A percentile compares a stretch with the other conserved stretches of the same genome.
Conservation (phyloP, 2,888 invertebrate species). For the Leucophora obtusa region DNA sequence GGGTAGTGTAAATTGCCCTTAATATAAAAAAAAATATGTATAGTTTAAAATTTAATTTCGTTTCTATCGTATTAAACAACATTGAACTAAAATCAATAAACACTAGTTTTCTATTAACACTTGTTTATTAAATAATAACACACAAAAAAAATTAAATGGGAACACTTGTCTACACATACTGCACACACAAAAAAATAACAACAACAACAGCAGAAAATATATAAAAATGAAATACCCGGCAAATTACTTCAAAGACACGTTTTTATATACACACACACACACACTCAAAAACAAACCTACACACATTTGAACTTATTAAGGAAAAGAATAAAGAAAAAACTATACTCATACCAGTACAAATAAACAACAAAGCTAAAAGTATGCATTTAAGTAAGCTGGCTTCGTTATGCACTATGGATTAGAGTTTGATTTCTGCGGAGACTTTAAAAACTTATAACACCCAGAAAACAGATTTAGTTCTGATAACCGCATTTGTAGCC, state of each 20-base stretch:
- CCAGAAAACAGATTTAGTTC: no score
- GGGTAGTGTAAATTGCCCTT: no score
- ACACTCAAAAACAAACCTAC: slow-evolving; percentile 3
- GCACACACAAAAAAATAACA: not conserved
- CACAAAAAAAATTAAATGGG: slow-evolving; percentile 42
- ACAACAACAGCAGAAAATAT: slow-evolving; percentile 15
- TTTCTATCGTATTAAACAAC: slow-evolving; percentile 29
- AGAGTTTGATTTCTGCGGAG: no score
- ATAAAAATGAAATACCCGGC: slow-evolving; percentile 51
- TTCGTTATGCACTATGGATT: not conserved
- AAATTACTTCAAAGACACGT: slow-evolving; percentile 59
- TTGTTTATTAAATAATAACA: slow-evolving; percentile 55
- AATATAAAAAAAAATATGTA: slow-evolving; percentile 6
- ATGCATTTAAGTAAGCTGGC: not conserved
- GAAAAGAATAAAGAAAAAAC: slow-evolving; percentile 4
- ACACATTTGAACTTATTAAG: not conserved
- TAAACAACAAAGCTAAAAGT: not conserved
- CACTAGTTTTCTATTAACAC: slow-evolving; percentile 60
- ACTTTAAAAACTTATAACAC: no score
- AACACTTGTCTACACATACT: slow-evolving; percentile 56
- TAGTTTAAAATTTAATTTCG: slow-evolving; percentile 32
- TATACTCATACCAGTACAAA: not conserved
- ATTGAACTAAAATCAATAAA: slow-evolving; percentile 63
- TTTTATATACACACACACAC: slow-evolving; percentile 24
- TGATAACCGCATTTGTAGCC: no score